Evolutionary conservation across 2,113 vertebrate species (phyloP).

Genomic region (Equus przewalskii): DNA sequence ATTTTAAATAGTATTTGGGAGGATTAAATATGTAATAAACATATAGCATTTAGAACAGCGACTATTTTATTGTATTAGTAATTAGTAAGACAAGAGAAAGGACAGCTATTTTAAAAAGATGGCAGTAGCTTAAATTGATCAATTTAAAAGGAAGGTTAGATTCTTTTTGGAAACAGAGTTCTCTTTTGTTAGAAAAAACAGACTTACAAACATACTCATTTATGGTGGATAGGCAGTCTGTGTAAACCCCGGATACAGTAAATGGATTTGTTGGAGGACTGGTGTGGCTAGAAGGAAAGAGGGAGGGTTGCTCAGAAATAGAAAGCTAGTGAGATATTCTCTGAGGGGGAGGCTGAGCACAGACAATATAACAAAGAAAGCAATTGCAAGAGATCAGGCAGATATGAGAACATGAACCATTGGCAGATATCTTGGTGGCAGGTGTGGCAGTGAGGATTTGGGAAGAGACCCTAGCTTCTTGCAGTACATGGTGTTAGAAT

Average conservation of each 20-base stretch:
- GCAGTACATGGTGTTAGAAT: background rate
- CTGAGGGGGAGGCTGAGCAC: too few species aligned
- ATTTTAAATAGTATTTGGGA: background rate
- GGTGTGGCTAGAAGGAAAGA: background rate
- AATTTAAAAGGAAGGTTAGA: background rate
- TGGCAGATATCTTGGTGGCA: background rate
- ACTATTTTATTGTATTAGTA: background rate
- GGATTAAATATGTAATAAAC: background rate
- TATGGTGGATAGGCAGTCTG: background rate
- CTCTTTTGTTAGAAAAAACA: background rate
- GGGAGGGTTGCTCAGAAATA: background rate
- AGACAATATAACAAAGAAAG: background rate
- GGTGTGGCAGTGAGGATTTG: background rate
- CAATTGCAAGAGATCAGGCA: background rate
- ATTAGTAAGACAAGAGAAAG: background rate
- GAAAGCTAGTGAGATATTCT: background rate
- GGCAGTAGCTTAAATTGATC: background rate
- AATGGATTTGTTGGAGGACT: background rate
- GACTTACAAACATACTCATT: background rate
- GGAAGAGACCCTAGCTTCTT: background rate
- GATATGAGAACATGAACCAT: background rate
- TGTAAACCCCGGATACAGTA: background rate
- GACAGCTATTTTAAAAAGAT: background rate
- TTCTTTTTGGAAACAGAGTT: background rate
- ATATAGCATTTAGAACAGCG: background rate